phyloP scores from a whole-genome alignment of 2,113 vertebrate species.

The Chloropsis cyanopogon region DNA sequence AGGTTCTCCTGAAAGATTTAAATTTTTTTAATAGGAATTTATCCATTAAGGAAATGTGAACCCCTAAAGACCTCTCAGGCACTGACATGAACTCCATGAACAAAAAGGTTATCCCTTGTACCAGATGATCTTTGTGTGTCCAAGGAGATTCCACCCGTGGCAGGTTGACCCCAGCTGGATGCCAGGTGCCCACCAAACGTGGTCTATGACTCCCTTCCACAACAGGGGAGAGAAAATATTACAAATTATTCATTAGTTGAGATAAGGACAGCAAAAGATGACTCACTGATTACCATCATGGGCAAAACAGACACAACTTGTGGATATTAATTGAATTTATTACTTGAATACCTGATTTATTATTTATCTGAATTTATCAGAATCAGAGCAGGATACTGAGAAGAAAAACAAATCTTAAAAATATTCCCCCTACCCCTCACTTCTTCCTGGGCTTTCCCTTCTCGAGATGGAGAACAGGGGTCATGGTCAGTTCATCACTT shows the following conservation, averaged over 20 bases:
- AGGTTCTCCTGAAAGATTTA: neutral
- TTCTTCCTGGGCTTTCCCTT: neutral
- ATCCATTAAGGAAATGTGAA: neutral
- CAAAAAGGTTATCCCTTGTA: neutral
- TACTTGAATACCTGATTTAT: no score
- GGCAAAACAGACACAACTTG: neutral
- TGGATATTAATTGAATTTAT: neutral
- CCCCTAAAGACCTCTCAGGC: neutral
- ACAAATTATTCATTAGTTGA: neutral
- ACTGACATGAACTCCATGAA: neutral
- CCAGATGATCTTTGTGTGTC: neutral
- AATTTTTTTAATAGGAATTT: neutral
- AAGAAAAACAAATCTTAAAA: neutral
- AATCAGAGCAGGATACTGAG: neutral
- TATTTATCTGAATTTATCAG: no score
- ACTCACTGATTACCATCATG: neutral
- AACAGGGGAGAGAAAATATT: neutral
- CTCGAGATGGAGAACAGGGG: rapidly evolving
- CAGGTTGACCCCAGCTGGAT: neutral
- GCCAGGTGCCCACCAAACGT: neutral
- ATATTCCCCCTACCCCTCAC: neutral
- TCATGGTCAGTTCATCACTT: rapidly evolving
- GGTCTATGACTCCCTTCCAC: neutral
- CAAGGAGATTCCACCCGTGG: neutral
- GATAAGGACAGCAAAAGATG: neutral